These are phyloP conservation scores for Pelobates fuscus DNA, from an alignment of 2,113 vertebrate genomes.

Conservation along the genomic window DNA sequence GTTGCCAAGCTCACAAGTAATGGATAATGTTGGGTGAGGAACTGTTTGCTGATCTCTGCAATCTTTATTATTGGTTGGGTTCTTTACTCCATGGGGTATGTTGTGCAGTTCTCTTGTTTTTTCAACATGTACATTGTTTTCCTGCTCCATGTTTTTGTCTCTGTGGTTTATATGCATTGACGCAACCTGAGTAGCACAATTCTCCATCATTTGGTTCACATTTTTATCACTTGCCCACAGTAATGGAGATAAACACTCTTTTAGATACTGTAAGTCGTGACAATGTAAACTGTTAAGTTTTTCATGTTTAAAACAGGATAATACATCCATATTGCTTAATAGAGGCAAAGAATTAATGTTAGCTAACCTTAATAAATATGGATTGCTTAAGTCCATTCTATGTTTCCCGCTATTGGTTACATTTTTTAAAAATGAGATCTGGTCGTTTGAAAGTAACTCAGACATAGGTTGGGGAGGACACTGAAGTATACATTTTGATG, in stretches of 20 bases:
- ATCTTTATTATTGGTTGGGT: not conserved
- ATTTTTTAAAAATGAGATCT: not conserved
- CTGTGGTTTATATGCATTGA: constrained; percentile 67
- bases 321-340: constrained; percentile 49
- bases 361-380: constrained; percentile 63
- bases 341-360: constrained; percentile 56
- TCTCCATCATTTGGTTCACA: constrained; percentile 63
- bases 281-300: constrained; percentile 51
- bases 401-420: constrained; percentile 58
- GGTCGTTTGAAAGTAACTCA: not conserved
- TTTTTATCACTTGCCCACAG: constrained; percentile 55
- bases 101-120: constrained; percentile 2
- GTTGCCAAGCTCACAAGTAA: not conserved
- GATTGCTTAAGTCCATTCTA: constrained; percentile 65
- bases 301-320: constrained; percentile 49
- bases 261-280: constrained; percentile 49
- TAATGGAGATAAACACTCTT: constrained; percentile 56
- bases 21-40: not conserved
- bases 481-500: no score
- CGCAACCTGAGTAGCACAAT: constrained; percentile 66
- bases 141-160: constrained; percentile 28
- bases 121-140: not conserved
- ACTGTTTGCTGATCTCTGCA: not conserved
- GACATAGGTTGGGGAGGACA: not conserved
- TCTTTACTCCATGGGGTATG: not conserved